Conservation (phyloP, 2,888 invertebrate genomes). For the Apamea epomidion region DNA sequence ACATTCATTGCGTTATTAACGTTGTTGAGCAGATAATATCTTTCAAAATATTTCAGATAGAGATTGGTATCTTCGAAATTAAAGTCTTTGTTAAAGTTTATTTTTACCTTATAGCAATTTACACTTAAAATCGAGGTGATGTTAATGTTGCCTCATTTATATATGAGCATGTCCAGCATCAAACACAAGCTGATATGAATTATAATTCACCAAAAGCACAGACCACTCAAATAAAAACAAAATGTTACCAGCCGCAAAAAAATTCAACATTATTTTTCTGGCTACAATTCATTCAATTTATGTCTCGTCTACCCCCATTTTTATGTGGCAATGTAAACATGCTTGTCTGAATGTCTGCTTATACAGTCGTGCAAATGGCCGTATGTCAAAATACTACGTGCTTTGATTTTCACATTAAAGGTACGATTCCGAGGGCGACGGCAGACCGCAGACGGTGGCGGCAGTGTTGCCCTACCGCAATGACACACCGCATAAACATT, state of each 20-base stretch:
- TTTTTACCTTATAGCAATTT: neutral
- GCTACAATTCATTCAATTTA: constrained; percentile 63
- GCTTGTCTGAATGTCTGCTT: constrained; percentile 60
- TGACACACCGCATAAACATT: neutral
- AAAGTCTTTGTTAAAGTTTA: neutral
- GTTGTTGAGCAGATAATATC: too few relatives aligned
- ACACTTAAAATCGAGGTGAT: neutral
- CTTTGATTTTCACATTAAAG: constrained; percentile 43
- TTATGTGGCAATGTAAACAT: constrained; percentile 62
- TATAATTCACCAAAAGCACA: constrained; percentile 25
- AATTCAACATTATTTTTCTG: constrained; percentile 49
- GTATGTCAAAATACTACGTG: constrained; percentile 57
- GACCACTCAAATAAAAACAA: constrained; percentile 19
- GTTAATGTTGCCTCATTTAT: constrained; percentile 11
- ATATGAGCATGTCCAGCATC: neutral
- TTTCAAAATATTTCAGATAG: too few relatives aligned
- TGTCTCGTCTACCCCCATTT: constrained; percentile 50
- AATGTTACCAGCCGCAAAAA: constrained; percentile 33
- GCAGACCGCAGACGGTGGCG: neutral
- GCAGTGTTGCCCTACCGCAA: neutral
- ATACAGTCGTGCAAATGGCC: constrained; percentile 59
- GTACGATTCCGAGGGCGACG: neutral
- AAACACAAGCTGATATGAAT: constrained; percentile 9
- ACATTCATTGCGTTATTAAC: too few relatives aligned
- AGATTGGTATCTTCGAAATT: too few relatives aligned